Evolutionary conservation across 2,113 vertebrate species (phyloP), one percentile per base, ranked within the genome.

Genomic region (Trematomus loennbergii): DNA sequence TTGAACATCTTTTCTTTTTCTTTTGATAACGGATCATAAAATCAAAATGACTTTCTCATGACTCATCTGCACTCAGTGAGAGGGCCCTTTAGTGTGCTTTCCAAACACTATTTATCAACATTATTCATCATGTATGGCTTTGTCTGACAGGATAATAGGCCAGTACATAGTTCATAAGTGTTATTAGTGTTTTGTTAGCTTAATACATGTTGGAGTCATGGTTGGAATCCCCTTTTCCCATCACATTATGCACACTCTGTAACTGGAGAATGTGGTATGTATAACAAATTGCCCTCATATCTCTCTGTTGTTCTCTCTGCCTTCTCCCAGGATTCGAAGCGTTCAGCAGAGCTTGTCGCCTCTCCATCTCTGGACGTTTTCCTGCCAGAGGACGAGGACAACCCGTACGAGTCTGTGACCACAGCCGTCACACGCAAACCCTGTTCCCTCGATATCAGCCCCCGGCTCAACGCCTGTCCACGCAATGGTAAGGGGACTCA

Each of bases 391-490:
- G 97, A 97, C 63, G 96, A 97, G 91, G 96, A 95, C 91, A 97
- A 94, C 89, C 95, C 97, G 0, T 97, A 96, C 86, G 97, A 98
- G 91, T 97, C 95, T 0, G 87, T 95, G 92, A 96, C 97, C 72
- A 95, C 94, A 60, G 96, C 97, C 40, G 97, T 99, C 84, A 98
- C 97, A 20, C 97, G 97, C 91, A 99, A 98, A 73, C 98, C 98
- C 68, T 97, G 96, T 89, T 99, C 98, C 3, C 93, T 99, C 65
- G 97, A 99, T 86, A 97, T 99, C 83, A 96, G 95, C 77, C 94
- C 93, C 84, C 95, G 94, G 70, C 90, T 95, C 67, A 91, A 92
- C 92, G 70, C 94, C 95, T 82, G 90, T 52, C 94, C 96, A 50
- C 95, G 94, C 91, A 93, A 96, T 86, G 97, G 97, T 99, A 96